A percentile compares a stretch with the other conserved stretches of the same genome.
phyloP scores from a whole-genome alignment of 2,113 vertebrate genomes.

The Oxygymnocypris stewartii region DNA sequence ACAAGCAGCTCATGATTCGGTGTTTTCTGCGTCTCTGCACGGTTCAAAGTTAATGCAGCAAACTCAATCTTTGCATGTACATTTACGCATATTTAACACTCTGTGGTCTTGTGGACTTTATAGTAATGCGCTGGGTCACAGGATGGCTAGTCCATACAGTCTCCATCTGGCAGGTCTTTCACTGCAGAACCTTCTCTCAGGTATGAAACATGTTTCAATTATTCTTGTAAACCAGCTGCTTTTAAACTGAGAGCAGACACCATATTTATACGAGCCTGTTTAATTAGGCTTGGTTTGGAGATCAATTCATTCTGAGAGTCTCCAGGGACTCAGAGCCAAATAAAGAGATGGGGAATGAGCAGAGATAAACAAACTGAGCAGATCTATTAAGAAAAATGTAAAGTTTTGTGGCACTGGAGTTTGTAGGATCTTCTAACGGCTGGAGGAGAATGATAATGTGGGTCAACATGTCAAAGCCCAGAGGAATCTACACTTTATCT shows the following conservation, averaged over 20 bases:
- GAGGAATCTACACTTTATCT: background rate
- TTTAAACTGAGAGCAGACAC: conserved; percentile 29
- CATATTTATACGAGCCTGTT: conserved; percentile 52
- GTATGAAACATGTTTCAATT: conserved; percentile 56
- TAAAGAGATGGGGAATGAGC: background rate
- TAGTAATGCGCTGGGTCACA: background rate
- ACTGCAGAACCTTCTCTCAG: conserved; percentile 42
- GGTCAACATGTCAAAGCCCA: background rate
- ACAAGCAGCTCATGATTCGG: no score
- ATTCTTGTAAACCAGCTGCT: no score
- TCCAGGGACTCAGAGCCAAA: background rate
- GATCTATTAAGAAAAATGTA: background rate
- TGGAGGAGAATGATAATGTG: background rate
- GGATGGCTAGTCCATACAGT: background rate
- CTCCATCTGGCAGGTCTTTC: conserved; percentile 48
- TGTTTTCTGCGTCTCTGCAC: no score
- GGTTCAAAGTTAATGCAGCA: no score
- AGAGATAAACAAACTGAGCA: background rate
- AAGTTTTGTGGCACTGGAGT: background rate
- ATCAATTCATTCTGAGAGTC: conserved; percentile 41
- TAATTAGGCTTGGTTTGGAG: conserved; percentile 53
- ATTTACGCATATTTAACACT: no score
- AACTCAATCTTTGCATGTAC: no score
- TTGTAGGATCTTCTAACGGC: background rate
- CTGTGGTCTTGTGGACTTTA: no score